Evolutionary conservation across 1,140 invertebrate genomes (phyloP).

Genomic region (Mactra quadrangularis): DNA sequence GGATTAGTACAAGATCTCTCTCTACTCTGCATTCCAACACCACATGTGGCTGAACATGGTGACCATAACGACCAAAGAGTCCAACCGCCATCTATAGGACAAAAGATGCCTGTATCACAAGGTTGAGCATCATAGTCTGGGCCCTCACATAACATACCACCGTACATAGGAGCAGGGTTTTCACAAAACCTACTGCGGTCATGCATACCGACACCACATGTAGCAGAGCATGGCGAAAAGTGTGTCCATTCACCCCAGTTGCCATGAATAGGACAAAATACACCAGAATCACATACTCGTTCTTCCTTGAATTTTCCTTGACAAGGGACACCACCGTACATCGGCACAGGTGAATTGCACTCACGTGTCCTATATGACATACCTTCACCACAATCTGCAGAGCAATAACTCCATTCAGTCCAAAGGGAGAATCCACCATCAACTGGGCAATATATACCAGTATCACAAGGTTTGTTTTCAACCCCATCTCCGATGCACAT

Average conservation of each 20-base stretch:
- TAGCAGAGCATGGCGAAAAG: conserved; percentile 71
- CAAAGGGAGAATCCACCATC: conserved; percentile 64
- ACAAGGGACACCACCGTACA: conserved; percentile 87
- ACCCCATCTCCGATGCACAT: conserved; percentile 66
- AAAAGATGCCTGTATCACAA: conserved; percentile 61
- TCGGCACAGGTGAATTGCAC: conserved; percentile 88
- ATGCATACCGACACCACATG: conserved; percentile 72
- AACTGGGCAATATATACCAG: conserved; percentile 42
- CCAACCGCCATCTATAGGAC: conserved; percentile 64
- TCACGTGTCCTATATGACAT: conserved; percentile 82
- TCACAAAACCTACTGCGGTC: conserved; percentile 70
- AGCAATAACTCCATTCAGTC: conserved; percentile 58
- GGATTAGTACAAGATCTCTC: conserved; percentile 66
- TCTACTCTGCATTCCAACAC: conserved; percentile 64
- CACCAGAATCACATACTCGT: conserved; percentile 54
- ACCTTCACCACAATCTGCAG: conserved; percentile 62
- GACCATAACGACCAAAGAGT: conserved; percentile 60
- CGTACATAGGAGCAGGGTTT: conserved; percentile 65
- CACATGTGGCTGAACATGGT: conserved; percentile 59
- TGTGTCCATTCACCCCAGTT: conserved; percentile 75
- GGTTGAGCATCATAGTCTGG: conserved; percentile 41
- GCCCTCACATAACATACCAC: conserved; percentile 67
- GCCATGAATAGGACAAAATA: conserved; percentile 81
- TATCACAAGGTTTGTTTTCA: conserved; percentile 66
- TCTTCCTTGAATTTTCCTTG: conserved; percentile 83